Evolutionary conservation across 2,797 vertebrate species (phyloP).

Genomic region (Sebastes melanostomus): DNA sequence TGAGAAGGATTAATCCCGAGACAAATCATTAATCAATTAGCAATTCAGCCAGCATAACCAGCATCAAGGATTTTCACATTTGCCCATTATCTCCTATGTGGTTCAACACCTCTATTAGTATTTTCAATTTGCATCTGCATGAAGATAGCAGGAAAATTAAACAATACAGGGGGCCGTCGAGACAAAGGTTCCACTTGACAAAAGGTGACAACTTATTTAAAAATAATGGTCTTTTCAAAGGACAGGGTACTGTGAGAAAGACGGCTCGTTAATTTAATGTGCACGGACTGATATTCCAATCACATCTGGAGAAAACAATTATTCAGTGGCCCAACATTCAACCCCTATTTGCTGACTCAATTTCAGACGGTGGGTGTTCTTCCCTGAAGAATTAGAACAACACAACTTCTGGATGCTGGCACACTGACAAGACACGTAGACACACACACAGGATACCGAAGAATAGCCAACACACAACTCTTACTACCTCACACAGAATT

Average conservation of each 20-base stretch:
- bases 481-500: conserved; percentile 23
- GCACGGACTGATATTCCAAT: conserved; percentile 22
- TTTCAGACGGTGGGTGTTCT: conserved; percentile 14
- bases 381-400: conserved; percentile 9
- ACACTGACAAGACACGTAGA: background rate
- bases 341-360: conserved; percentile 10
- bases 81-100: conserved; percentile 26
- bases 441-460: background rate
- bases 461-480: background rate
- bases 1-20: conserved; percentile 8
- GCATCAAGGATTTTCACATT: conserved; percentile 24
- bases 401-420: background rate
- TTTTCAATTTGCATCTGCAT: conserved; percentile 49
- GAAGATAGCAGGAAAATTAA: conserved; percentile 35
- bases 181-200: conserved; percentile 39
- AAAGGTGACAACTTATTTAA: conserved; percentile 50
- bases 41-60: conserved; percentile 29
- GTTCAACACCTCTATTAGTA: conserved; percentile 39
- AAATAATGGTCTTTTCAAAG: conserved; percentile 33
- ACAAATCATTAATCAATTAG: conserved; percentile 49
- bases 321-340: conserved; percentile 9
- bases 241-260: background rate
- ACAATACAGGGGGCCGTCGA: background rate
- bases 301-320: conserved; percentile 50
- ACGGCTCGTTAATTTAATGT: conserved; percentile 34